Base-by-base conservation (phyloP, 2,113 vertebrate genomes). In the Laticauda laticaudata region DNA sequence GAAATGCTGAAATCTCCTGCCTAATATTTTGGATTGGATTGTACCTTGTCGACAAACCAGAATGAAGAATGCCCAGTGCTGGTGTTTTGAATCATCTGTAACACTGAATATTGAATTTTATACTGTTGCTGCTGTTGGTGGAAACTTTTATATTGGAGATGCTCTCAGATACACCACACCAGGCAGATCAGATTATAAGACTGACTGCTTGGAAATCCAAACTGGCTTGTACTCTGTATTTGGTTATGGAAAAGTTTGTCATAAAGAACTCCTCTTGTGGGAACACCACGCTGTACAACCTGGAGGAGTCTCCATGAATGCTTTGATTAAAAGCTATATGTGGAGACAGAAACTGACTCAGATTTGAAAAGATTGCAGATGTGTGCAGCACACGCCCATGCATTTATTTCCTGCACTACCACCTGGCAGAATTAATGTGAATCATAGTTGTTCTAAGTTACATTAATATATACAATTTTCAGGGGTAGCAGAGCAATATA, bases 381-480 rank as follows among this genome's bases (percentile, higher is more conserved):
- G 87, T 56, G 54, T 88, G 87, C 87, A 56, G 34, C 54, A 57
- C 54, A 57, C 57, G 87, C 20, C 75, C 0, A 0, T 75, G 0
- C 2, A 3, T 94, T 54, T 51, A 0, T 75, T 90, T 94, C 93
- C 93, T 56, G 15, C 5, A 2, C 5, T 75, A 3, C 4, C 4
- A 75, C 39, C 15, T 93, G 91, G 29, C 24, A 91, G 39, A 43
- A 54, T 91, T 91, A 92, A 92, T 14, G 18, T 91, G 12, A 95
- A 57, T 90, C 92, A 87, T 20, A 89, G 91, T 93, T 93, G 64
- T 86, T 89, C 88, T 86, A 0, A 2, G 92, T 95, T 91, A 57
- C 91, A 29, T 90, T 95, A 95, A 95, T 94, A 95, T 92, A 1
- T 5, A 88, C 24, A 5, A 89, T 56, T 90, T 92, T 93, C 81